phyloP scores from a whole-genome alignment of 2,797 vertebrate genomes.

The Gila robusta region DNA sequence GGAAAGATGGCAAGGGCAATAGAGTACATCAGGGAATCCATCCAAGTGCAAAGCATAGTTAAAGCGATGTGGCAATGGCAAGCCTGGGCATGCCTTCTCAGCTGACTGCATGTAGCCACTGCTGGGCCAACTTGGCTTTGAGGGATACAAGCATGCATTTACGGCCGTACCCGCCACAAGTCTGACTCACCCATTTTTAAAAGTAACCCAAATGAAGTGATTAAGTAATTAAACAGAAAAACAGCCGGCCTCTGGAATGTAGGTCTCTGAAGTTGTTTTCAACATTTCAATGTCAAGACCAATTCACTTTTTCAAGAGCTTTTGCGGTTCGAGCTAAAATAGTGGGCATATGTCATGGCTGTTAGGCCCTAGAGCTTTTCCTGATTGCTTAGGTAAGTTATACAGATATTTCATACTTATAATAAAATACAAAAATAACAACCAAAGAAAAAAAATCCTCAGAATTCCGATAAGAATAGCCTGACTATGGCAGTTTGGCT shows the following conservation, averaged over 20 bases:
- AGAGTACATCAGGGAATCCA: constrained; percentile 57
- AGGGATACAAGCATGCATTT: constrained; percentile 52
- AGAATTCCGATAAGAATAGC: constrained; percentile 7
- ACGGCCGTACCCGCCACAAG: constrained; percentile 28
- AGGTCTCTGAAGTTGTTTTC: constrained; percentile 52
- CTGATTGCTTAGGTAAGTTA: background rate
- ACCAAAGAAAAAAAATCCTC: background rate
- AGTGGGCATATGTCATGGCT: constrained; percentile 18
- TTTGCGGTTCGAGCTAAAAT: constrained; percentile 30
- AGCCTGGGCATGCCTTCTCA: constrained; percentile 58
- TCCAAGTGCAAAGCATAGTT: constrained; percentile 55
- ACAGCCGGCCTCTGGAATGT: constrained; percentile 39
- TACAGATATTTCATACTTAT: constrained; percentile 1
- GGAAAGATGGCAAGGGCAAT: constrained; percentile 59
- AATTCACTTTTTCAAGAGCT: constrained; percentile 28
- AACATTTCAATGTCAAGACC: constrained; percentile 39
- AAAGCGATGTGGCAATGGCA: constrained; percentile 56
- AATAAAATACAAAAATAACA: background rate
- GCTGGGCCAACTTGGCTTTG: constrained; percentile 54
- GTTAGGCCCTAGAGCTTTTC: background rate
- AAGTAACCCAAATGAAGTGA: constrained; percentile 49
- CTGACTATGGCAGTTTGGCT: constrained; percentile 43
- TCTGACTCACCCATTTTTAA: constrained; percentile 54
- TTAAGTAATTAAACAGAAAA: constrained; percentile 58
- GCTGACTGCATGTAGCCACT: constrained; percentile 54